Conservation (phyloP, 2,797 vertebrate genomes). For the Nyctibius grandis region DNA sequence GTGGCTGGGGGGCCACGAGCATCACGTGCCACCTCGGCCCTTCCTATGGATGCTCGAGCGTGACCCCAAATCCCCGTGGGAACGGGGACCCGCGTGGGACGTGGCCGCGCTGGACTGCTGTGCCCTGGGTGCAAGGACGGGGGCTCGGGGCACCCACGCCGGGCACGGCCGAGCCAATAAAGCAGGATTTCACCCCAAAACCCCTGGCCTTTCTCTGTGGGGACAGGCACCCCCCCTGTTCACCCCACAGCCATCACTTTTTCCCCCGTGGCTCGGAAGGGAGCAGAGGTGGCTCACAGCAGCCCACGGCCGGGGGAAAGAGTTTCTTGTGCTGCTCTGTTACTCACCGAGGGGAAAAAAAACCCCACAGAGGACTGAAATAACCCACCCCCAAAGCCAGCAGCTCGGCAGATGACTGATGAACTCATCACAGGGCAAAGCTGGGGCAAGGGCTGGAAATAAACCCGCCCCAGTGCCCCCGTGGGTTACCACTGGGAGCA, state of each 20-base stretch:
- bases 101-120: fast-evolving
- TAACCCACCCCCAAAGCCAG: neutral
- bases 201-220: neutral
- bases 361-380: neutral
- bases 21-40: fast-evolving
- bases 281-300: neutral
- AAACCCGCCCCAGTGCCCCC: neutral
- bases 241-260: neutral
- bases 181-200: neutral
- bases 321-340: neutral
- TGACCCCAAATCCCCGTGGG: neutral
- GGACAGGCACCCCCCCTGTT: too few relatives aligned
- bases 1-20: neutral
- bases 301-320: neutral
- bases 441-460: neutral
- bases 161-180: neutral
- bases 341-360: neutral
- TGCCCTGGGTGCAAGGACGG: fast-evolving
- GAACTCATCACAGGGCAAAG: neutral
- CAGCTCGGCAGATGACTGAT: neutral
- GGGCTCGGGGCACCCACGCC: fast-evolving
- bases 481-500: too few relatives aligned
- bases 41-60: fast-evolving
- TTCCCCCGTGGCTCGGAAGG: fast-evolving
- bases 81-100: fast-evolving